Conservation (phyloP, 2,113 vertebrate genomes). For the Cyphomyrus plagiostoma region DNA sequence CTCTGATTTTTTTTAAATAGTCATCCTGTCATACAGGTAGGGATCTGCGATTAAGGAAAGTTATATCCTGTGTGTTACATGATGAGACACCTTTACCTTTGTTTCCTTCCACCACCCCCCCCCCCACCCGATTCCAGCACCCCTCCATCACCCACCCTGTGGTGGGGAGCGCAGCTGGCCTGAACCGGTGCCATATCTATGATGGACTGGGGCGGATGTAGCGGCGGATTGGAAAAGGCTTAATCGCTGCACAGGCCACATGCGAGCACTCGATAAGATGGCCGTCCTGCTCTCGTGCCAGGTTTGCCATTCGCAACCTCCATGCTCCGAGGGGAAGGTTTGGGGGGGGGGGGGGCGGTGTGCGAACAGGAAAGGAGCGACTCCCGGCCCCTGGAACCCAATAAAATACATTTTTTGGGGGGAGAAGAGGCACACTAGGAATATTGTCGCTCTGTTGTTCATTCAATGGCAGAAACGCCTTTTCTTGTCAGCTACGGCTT, state of each 20-base stretch:
- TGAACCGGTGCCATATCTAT: constrained; percentile 11
- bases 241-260: constrained; percentile 11
- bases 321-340: not conserved
- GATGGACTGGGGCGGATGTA: constrained; percentile 7
- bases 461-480: not conserved
- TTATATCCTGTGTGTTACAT: not conserved
- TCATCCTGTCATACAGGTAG: not conserved
- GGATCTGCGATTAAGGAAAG: not conserved
- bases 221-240: constrained; percentile 3
- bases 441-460: not conserved
- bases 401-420: not conserved
- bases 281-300: constrained; percentile 2
- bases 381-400: not conserved
- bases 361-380: not conserved
- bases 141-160: not conserved
- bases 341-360: not conserved
- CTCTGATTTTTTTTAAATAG: not conserved
- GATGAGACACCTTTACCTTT: not conserved
- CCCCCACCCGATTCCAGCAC: not conserved
- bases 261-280: constrained; percentile 21
- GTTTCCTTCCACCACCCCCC: not conserved
- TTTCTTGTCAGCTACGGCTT: not conserved
- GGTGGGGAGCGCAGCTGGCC: constrained; percentile 1
- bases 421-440: not conserved
- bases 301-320: not conserved